A percentile compares a stretch with the other conserved stretches of the same genome.
These are phyloP conservation scores for Thalassophryne amazonica DNA, from an alignment of 2,797 vertebrate species.

Conservation along the genomic window DNA sequence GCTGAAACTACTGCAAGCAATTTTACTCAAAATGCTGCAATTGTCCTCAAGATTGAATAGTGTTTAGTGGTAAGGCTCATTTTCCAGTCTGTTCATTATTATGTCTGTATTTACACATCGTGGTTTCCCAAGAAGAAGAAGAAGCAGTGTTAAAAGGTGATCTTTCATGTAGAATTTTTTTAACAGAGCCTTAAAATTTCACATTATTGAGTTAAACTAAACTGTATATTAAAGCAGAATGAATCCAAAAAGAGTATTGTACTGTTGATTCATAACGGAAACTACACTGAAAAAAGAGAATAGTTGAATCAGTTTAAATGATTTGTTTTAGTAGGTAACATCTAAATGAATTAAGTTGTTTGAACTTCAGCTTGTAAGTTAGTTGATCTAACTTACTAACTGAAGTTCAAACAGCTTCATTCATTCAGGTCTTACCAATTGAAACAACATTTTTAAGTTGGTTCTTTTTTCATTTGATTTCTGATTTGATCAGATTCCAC, in stretches of 20 bases:
- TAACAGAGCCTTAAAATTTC: constrained; percentile 66
- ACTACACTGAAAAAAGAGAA: no score
- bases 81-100: constrained; percentile 83
- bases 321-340: no score
- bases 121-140: constrained; percentile 74
- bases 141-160: constrained; percentile 70
- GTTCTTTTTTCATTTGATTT: no score
- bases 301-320: no score
- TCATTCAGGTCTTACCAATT: no score
- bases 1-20: constrained; percentile 64
- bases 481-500: constrained; percentile 78
- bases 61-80: constrained; percentile 71
- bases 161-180: constrained; percentile 72
- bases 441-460: no score
- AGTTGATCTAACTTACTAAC: no score
- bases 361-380: no score
- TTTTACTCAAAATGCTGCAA: constrained; percentile 85
- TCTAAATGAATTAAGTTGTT: no score
- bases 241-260: constrained; percentile 80
- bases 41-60: constrained; percentile 83
- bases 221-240: constrained; percentile 72
- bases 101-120: constrained; percentile 82
- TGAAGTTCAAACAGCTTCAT: no score
- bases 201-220: constrained; percentile 76
- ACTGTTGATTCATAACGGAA: constrained; percentile 73